Evolutionary conservation across 2,113 vertebrate species (phyloP), one percentile per base, ranked within the genome.

Genomic region (Semnopithecus entellus): DNA sequence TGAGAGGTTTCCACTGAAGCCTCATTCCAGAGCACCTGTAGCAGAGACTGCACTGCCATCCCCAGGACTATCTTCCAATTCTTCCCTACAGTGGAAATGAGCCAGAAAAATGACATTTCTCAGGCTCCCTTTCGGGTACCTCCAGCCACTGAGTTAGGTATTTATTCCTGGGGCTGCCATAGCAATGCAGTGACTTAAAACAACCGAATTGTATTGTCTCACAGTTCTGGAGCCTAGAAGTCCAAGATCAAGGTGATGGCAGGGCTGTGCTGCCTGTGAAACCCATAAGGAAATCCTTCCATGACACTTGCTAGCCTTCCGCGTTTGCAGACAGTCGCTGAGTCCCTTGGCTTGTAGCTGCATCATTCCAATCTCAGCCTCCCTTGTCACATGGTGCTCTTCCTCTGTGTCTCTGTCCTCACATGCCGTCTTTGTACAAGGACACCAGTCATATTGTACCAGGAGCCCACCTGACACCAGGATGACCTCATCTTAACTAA

Each of bases 361-460:
- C 23, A 2, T 17, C n/a, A 16, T 40, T 18, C 48, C 40, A 1
- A 1, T 35, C 57, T 68, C 40, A 17, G 0, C 17, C 7, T 3
- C 3, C 61, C 7, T n/a, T 52, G 0, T 35, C 9, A 7, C 22
- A 0, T 35, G 5, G 55, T 9, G 13, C 64, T 43, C 59, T 61
- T 57, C 61, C 17, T 52, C 3, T 43, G 73, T 90, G 61, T 8
- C 61, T 81, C 61, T 40, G 70, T 23, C 38, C 22, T 40, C 38
- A 40, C 70, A 23, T 8, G 70, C 70, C 52, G 18, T 23, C 78
- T 57, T 45, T 57, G 18, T 43, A 30, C 3, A 35, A 66, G 40
- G 22, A 73, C 38, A 73, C 70, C 18, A 23, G 70, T 72, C 20
- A 23, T 10, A 72, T 11, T 40, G 38, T 8, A 70, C 38, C 38